Base-by-base conservation (phyloP, 1,140 invertebrate species). In the Paraescarpia echinospica region DNA sequence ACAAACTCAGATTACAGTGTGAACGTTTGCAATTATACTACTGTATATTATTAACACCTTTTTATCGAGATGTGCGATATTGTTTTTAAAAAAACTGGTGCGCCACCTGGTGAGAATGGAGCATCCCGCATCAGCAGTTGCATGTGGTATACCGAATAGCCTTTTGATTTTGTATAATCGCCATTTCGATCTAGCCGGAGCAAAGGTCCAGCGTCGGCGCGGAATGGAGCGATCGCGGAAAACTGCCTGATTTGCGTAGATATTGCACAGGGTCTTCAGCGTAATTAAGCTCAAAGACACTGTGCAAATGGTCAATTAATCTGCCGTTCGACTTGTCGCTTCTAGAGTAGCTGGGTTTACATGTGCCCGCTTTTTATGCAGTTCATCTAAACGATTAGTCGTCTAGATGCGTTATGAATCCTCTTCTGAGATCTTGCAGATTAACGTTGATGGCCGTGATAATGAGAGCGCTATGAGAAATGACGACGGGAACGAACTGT, bases 271-370 rank as follows among this genome's bases (percentile, higher is more conserved):
- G 59, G 59, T 77, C 59, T 77, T 77, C 59, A 22, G 59, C 59
- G 59, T 77, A 77, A 77, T 77, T 77, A 77, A 77, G 59, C 59
- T 27, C 59, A 77, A 77, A 77, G 59, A 77, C 59, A 77, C 59
- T 77, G 59, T 77, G 59, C 59, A 77, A 77, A 77, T 77, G 59
- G 59, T 77, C 59, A 77, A 77, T 77, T 77, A 77, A 77, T 77
- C 59, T 77, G 59, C 59, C 59, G 59, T 77, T 31, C 59, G 59
- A 31, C 22, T 77, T 77, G 59, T 77, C 59, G 14, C 22, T 18
- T 27, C 27, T 77, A 31, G 27, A 77, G 59, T 77, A 77, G 59
- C 59, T 22, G 59, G 59, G 59, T 77, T 77, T 77, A 77, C 18
- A 18, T 18, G 59, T 2, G 27, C 59, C 59, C 27, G 59, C 59